Percentiles rank a stretch among this genome's conserved stretches.
Evolutionary conservation across 2,797 vertebrate genomes (phyloP).

Genomic region (Pogonophryne albipinna): DNA sequence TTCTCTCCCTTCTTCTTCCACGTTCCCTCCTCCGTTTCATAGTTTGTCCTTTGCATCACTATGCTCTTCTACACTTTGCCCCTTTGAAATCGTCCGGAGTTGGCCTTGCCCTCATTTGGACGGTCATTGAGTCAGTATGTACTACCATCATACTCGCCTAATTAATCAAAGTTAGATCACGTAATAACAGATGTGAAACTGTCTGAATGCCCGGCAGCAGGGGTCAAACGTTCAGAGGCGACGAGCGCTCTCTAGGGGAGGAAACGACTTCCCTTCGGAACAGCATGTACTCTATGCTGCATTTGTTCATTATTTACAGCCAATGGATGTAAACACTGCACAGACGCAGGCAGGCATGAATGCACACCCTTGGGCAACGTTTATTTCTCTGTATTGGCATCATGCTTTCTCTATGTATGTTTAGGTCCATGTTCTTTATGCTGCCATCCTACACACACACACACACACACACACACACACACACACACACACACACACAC

Average conservation of each 20-base stretch:
- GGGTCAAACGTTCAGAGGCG: slow-evolving; percentile 74
- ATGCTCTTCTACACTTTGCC: slow-evolving; percentile 21
- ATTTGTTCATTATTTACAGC: slow-evolving; percentile 39
- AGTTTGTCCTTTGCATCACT: slow-evolving; percentile 54
- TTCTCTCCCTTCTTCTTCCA: slow-evolving; percentile 31
- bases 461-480: background rate
- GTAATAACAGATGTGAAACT: slow-evolving; percentile 48
- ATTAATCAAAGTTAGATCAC: slow-evolving; percentile 66
- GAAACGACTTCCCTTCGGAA: slow-evolving; percentile 11
- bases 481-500: background rate
- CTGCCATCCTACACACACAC: background rate
- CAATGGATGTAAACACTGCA: slow-evolving; percentile 18
- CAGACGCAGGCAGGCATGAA: slow-evolving; percentile 29
- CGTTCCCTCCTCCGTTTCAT: slow-evolving; percentile 13
- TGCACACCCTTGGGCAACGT: slow-evolving; percentile 23
- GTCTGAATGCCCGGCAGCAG: slow-evolving; percentile 53
- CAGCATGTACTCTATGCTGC: background rate
- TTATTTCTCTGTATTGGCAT: slow-evolving; percentile 52
- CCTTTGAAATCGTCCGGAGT: slow-evolving; percentile 12
- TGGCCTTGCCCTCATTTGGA: slow-evolving; percentile 15
- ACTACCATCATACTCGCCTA: slow-evolving; percentile 46
- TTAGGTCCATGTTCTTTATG: background rate
- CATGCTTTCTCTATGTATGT: background rate
- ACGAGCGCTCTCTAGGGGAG: slow-evolving; percentile 50
- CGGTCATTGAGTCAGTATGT: slow-evolving; percentile 49